Base-by-base conservation (phyloP, 2,888 invertebrate genomes). In the Ectropis crepuscularia region DNA sequence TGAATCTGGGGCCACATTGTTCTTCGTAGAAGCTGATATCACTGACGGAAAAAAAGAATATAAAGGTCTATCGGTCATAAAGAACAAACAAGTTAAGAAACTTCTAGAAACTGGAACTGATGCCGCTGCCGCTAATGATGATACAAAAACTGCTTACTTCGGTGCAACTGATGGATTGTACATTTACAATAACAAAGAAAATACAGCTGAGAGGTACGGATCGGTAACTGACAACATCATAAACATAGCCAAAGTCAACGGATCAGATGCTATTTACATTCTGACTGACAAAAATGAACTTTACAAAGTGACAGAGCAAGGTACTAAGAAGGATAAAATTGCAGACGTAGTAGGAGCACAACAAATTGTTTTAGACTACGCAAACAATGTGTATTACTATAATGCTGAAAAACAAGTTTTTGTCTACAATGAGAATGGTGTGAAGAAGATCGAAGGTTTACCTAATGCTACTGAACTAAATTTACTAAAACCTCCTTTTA, bases 271-370 rank as follows among this genome's bases (percentile, higher is more conserved):
- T 0, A 73, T 90, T 2, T 91, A 87, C 68, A 80, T 85, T 16
- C 50, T 91, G 0, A 86, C 85, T 6, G 80, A 81, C 38, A 76
- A 83, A 16, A 73, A 84, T 12, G 72, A 80, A 36, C 50, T 90
- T 0, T 89, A 80, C 70, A 87, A 85, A 73, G 85, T 90, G 0
- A 81, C 82, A 6, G 80, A 87, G 8, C 72, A 79, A 5, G 90
- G 89, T 2, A 82, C 74, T 0, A 80, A 77, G 16, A 88, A 86
- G 48, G 79, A 79, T 5, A 75, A 79, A 63, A 12, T 90, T 0
- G 74, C 79, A 0, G 74, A 77, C 6, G 73, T 86, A 5, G 74
- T 72, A 0, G 78, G 85, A 6, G 87, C 87, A 0, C 75, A 80
- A 49, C 77, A 87, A 72, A 82, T 91, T 0, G 77, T 83, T 36